Conservation (phyloP, 35 echinoderm and acorn worm species). For the Ptychodera flava region DNA sequence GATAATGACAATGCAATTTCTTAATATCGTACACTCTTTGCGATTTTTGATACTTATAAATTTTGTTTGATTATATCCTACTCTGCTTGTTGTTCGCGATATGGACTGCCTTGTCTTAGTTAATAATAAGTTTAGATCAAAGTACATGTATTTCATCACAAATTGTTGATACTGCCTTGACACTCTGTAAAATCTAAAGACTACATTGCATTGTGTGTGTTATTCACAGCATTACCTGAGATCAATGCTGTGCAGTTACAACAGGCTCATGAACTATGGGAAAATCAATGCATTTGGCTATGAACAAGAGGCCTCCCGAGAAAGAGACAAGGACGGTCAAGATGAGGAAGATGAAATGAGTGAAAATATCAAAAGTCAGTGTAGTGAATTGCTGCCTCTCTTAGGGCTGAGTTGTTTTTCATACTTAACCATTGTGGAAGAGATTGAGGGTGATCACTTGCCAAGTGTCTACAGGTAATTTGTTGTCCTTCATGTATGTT, state of each 20-base stretch:
- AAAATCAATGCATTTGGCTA: not conserved
- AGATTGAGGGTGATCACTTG: constrained; percentile 27
- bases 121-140: too few species aligned
- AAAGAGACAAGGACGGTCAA: not conserved
- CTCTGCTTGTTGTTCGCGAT: too few species aligned
- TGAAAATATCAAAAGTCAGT: constrained; percentile 15
- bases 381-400: constrained; percentile 14
- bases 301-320: not conserved
- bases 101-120: too few species aligned
- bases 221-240: not conserved
- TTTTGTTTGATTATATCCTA: too few species aligned
- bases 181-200: too few species aligned
- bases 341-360: constrained; percentile 23
- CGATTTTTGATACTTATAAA: too few species aligned
- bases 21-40: too few species aligned
- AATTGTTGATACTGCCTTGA: too few species aligned
- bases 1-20: too few species aligned
- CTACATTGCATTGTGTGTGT: too few species aligned
- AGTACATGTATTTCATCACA: too few species aligned
- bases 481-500: too few species aligned
- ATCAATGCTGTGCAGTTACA: not conserved
- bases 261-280: not conserved
- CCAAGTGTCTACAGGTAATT: constrained; percentile 64
- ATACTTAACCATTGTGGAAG: constrained; percentile 37
- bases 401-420: constrained; percentile 55